Conservation (phyloP, 2,888 invertebrate genomes). For the Thumatha senex region DNA sequence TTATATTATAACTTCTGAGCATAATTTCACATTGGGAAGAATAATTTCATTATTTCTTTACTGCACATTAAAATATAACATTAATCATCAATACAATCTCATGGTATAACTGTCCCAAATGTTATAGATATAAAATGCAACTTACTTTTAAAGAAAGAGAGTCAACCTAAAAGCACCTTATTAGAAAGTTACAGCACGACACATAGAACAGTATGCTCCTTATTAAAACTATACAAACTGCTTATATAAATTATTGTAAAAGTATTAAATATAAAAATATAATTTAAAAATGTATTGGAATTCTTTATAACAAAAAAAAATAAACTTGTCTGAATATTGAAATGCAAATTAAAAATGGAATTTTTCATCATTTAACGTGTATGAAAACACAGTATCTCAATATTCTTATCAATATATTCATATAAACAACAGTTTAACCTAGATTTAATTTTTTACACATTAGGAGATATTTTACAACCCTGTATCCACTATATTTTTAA, state of each 20-base stretch:
- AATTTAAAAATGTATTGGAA: constrained; percentile 58
- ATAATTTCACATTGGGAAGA: constrained; percentile 74
- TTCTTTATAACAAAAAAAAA: constrained; percentile 48
- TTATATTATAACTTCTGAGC: constrained; percentile 77
- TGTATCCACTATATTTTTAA: constrained; percentile 80
- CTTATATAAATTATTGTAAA: constrained; percentile 38
- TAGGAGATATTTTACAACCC: constrained; percentile 83
- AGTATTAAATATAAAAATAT: constrained; percentile 63
- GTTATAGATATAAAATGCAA: constrained; percentile 17
- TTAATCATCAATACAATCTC: constrained; percentile 53
- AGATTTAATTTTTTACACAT: constrained; percentile 72
- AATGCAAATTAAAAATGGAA: constrained; percentile 73
- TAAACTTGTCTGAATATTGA: constrained; percentile 46
- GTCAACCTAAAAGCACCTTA: constrained; percentile 25
- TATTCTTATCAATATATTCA: constrained; percentile 75
- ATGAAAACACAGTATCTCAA: constrained; percentile 68
- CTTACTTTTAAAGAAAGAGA: constrained; percentile 19
- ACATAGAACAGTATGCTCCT: constrained; percentile 12
- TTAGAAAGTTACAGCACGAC: constrained; percentile 20
- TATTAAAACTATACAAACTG: constrained; percentile 30
- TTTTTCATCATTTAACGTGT: constrained; percentile 64
- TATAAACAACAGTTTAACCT: constrained; percentile 77
- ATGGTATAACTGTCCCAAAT: constrained; percentile 37
- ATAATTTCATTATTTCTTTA: constrained; percentile 53
- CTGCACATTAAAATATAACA: constrained; percentile 51